A percentile compares a stretch with the other conserved stretches of the same genome.
Conservation (phyloP, 1,140 invertebrate genomes). For the Dreissena rostriformis region DNA sequence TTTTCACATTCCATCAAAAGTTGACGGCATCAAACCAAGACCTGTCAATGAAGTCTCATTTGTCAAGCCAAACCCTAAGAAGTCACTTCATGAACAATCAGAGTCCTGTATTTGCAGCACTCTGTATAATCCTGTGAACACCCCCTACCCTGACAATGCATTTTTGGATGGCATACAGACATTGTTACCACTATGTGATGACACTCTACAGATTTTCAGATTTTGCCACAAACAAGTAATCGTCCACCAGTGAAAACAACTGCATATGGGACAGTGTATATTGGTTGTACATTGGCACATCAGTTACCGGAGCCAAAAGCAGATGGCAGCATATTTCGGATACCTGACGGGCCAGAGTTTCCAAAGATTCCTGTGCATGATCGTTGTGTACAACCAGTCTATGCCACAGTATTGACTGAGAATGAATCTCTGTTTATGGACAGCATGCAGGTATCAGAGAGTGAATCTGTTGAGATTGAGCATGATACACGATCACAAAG, state of each 20-base stretch:
- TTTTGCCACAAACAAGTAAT: no score
- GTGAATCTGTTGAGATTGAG: not conserved
- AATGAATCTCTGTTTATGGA: constrained; percentile 7
- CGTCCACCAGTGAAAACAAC: no score
- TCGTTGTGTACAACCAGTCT: no score
- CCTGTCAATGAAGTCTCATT: not conserved
- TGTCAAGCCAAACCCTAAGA: not conserved
- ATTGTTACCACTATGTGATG: no score
- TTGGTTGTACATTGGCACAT: not conserved
- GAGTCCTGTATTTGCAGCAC: no score
- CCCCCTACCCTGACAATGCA: no score
- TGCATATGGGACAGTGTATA: not conserved
- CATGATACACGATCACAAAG: not conserved
- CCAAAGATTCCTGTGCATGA: not conserved
- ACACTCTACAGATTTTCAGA: no score
- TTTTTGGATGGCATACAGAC: no score
- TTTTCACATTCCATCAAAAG: not conserved
- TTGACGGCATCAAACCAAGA: not conserved
- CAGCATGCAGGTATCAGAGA: not conserved
- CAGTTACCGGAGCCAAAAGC: constrained; percentile 8
- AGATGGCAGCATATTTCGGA: not conserved
- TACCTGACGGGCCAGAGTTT: not conserved
- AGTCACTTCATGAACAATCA: no score
- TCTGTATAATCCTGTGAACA: no score
- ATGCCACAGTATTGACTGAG: not conserved